These are phyloP conservation scores for Cantharis rustica DNA, from an alignment of 2,888 invertebrate species.

Conservation along the genomic window DNA sequence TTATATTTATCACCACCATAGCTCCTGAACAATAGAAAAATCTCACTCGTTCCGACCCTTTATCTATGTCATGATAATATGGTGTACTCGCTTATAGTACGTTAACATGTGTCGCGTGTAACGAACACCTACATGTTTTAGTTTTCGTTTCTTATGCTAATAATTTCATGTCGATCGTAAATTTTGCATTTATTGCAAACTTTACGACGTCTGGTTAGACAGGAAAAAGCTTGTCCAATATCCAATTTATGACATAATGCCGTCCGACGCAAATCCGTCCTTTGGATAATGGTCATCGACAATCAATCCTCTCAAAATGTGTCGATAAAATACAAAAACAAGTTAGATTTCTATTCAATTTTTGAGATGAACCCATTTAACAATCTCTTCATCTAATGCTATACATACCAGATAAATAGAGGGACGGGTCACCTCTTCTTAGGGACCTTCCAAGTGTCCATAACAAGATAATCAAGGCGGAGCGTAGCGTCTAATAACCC, in stretches of 20 bases:
- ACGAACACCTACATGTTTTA: conserved; percentile 8
- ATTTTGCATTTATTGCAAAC: neutral
- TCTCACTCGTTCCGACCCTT: conserved; percentile 45
- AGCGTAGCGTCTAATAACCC: conserved; percentile 49
- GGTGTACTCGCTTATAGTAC: conserved; percentile 10
- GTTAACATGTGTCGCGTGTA: conserved; percentile 18
- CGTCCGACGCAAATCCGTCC: neutral
- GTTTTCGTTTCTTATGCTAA: neutral
- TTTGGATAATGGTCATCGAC: neutral
- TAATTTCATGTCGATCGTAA: neutral
- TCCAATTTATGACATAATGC: neutral
- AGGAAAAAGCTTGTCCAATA: neutral
- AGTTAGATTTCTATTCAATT: neutral
- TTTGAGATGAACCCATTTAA: neutral
- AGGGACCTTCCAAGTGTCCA: conserved; percentile 11
- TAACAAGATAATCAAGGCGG: conserved; percentile 43
- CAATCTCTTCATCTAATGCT: neutral
- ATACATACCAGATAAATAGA: neutral
- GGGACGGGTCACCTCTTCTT: conserved; percentile 6
- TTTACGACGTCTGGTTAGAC: neutral
- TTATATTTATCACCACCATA: conserved; percentile 47
- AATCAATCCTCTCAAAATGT: neutral
- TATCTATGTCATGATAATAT: conserved; percentile 16
- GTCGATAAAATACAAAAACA: neutral
- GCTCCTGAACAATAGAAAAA: conserved; percentile 47